Evolutionary conservation across 1,140 invertebrate genomes (phyloP).

Genomic region (Nasonia vitripennis): DNA sequence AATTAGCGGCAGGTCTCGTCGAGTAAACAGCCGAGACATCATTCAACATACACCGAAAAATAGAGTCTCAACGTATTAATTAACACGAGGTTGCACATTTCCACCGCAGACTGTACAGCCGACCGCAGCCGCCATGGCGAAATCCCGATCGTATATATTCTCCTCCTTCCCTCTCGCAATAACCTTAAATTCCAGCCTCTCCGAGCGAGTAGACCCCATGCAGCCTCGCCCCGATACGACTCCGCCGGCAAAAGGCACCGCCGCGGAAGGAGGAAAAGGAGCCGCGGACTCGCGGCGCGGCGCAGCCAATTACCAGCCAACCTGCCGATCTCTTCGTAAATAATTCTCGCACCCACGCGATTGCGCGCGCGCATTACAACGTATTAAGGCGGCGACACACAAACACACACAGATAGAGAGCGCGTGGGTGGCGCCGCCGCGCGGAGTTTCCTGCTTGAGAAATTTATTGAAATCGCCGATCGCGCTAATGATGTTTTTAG

Average conservation of each 20-base stretch:
- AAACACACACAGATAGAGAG: neutral
- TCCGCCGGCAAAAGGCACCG: neutral
- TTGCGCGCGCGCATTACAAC: neutral
- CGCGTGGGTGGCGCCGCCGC: neutral
- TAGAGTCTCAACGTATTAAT: too few species aligned
- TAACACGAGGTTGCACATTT: neutral
- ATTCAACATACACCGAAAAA: too few species aligned
- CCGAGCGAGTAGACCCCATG: neutral
- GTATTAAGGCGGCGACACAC: neutral
- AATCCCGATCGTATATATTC: neutral
- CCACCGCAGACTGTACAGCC: neutral
- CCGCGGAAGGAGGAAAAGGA: neutral
- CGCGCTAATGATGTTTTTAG: constrained; percentile 3
- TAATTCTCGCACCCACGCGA: constrained; percentile 24
- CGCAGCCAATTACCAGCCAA: constrained; percentile 9
- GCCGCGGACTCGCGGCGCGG: neutral
- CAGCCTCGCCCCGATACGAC: neutral
- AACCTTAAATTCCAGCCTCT: neutral
- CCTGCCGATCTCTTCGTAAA: constrained; percentile 18
- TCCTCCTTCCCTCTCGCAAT: neutral
- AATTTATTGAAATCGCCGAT: constrained; percentile 5
- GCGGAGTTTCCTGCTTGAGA: neutral
- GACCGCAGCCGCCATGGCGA: neutral
- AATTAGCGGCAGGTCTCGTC: neutral
- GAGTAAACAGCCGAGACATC: too few species aligned